A percentile compares a stretch with the other conserved stretches of the same genome.
phyloP scores from a whole-genome alignment of 64 coral and sea anemone genomes.

The Anthopleura sola region DNA sequence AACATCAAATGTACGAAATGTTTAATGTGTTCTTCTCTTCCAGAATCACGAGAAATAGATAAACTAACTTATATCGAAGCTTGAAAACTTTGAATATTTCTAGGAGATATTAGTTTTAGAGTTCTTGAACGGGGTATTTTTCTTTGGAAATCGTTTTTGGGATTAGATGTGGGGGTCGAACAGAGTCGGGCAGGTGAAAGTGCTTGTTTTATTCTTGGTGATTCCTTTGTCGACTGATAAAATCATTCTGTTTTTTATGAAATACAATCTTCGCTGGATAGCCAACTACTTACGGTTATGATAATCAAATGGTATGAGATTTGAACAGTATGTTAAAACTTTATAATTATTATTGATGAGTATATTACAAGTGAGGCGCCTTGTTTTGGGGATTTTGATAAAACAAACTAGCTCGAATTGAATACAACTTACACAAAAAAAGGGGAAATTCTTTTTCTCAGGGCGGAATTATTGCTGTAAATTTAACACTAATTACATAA shows the following conservation, averaged over 20 bases:
- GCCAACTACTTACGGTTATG: background rate
- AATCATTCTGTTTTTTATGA: conserved; percentile 44
- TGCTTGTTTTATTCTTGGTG: background rate
- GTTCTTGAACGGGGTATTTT: background rate
- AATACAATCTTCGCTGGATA: conserved; percentile 29
- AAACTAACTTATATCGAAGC: background rate
- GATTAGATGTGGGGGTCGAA: background rate
- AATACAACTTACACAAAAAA: background rate
- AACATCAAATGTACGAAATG: conserved; percentile 45
- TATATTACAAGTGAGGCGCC: background rate
- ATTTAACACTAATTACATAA: background rate
- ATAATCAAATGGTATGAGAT: conserved; percentile 2
- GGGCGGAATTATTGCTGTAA: background rate
- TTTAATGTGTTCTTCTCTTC: background rate
- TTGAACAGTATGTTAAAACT: background rate
- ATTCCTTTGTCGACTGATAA: conserved; percentile 22
- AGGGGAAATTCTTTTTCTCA: background rate
- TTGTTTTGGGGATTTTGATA: background rate
- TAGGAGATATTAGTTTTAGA: background rate
- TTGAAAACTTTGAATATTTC: background rate
- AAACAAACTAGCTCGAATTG: background rate
- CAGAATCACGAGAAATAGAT: background rate
- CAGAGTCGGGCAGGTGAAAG: background rate
- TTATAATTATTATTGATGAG: background rate
- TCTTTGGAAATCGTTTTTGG: background rate